Conservation (phyloP, 1,140 invertebrate genomes). For the Coenobita brevimanus region DNA sequence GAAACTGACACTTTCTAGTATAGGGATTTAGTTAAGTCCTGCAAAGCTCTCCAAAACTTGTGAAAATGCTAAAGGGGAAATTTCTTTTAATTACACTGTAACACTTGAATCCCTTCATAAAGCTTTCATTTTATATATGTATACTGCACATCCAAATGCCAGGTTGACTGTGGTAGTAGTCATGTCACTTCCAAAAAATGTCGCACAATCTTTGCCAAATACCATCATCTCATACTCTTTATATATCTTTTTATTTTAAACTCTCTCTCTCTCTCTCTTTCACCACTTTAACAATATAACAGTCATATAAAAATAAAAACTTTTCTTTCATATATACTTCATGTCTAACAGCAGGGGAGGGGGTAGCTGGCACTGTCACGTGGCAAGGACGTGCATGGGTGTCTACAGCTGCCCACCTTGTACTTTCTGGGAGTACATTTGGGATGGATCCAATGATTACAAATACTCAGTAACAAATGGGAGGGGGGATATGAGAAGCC, state of each 20-base stretch:
- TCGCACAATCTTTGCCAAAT: conserved; percentile 60
- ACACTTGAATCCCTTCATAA: conserved; percentile 22
- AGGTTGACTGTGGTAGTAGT: conserved; percentile 56
- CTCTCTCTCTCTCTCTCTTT: conserved; percentile 38
- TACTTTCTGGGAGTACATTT: conserved; percentile 62
- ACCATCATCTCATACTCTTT: conserved; percentile 50
- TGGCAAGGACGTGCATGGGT: conserved; percentile 10
- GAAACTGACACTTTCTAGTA: neutral
- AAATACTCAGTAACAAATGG: conserved; percentile 2
- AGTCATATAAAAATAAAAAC: conserved; percentile 67
- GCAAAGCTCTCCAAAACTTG: conserved; percentile 5
- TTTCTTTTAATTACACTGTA: conserved; percentile 15
- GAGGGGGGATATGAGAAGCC: neutral
- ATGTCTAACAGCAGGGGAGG: conserved; percentile 58
- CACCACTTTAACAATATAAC: conserved; percentile 66
- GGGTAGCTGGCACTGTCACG: conserved; percentile 39
- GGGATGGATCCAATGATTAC: conserved; percentile 46
- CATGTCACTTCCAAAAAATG: conserved; percentile 32
- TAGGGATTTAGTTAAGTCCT: conserved; percentile 5
- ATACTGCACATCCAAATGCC: conserved; percentile 29
- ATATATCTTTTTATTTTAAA: neutral
- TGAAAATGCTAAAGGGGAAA: too few relatives aligned
- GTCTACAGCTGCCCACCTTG: conserved; percentile 60
- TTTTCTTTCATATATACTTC: conserved; percentile 65
- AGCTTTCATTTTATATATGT: neutral